Conservation (phyloP, 1,140 invertebrate genomes). For the Aphis gossypii region DNA sequence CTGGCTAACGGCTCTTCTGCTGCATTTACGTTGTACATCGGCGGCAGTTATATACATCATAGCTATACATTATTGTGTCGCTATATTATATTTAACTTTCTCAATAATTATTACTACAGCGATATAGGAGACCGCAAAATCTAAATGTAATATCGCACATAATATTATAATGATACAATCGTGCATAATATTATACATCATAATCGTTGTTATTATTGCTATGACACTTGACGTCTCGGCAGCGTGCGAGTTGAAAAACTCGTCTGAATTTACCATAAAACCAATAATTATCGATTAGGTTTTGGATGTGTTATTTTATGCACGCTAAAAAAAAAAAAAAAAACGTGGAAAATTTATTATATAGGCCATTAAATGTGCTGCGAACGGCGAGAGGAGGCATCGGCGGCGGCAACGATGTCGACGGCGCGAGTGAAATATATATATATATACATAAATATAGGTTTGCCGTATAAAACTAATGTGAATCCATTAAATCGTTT, state of each 20-base stretch:
- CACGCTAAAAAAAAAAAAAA: not conserved
- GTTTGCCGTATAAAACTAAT: conserved; percentile 40
- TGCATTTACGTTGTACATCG: too few species aligned
- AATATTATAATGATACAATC: not conserved
- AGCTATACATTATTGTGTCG: not conserved
- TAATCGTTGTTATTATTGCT: too few species aligned
- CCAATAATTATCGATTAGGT: not conserved
- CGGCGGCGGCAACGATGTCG: not conserved
- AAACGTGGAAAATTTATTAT: not conserved
- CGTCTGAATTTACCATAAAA: not conserved
- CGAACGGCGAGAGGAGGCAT: not conserved
- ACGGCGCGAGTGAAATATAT: not conserved
- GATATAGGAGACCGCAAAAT: too few species aligned
- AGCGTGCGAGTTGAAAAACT: not conserved
- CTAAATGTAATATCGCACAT: too few species aligned
- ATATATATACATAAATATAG: conserved; percentile 9
- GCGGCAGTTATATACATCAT: not conserved
- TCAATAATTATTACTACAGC: too few species aligned
- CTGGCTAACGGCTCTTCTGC: too few species aligned
- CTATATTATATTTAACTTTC: too few species aligned
- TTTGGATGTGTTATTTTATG: not conserved
- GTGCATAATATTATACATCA: not conserved
- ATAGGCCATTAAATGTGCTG: not conserved
- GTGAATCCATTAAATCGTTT: conserved; percentile 41
- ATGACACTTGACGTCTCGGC: not conserved